Base-by-base conservation (phyloP, 2,797 vertebrate species). In the Megaceryle alcyon region DNA sequence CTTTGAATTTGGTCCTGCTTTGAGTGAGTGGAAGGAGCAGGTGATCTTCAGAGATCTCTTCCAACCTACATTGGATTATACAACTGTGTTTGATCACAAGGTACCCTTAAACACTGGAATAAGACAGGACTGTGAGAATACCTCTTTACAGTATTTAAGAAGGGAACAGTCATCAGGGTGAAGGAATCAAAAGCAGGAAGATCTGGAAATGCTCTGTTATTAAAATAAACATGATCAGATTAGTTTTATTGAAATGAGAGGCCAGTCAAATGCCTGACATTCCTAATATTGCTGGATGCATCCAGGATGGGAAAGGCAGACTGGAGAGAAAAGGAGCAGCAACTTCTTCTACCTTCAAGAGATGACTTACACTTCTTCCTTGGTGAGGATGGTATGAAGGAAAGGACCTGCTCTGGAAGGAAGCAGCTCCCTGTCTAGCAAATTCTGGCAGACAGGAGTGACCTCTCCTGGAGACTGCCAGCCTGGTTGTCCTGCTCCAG, bases 391-490 rank as follows among this genome's bases (percentile, higher is more conserved):
- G 35, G 35, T 35, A 35, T 35, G 35, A 35, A 35, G 35, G 35
- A 35, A 35, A 13, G 3, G 22, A 72, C n/a, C n/a, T 0, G 0
- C 28, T n/a, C 49, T 28, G 7, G 72, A 31, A 81, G 39, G 49
- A 44, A 25, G 64, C 37, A 39, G 35, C 64, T 69, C 54, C 39
- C 8, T 28, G 29, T 33, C 43, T 0, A 0, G 29, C 14, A 46
- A 64, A 35, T 69, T 91, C 59, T 43, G 54, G 78, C 56, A 89
- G 79, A 33, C 82, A 90, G 94, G 92, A 93, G 95, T 96, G 95
- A 95, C 96, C 96, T 93, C 95, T 96, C 94, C 96, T 95, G 94
- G 96, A 95, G 69, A 16, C 65, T 93, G 37, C 56, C 66, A 90
- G 66, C 44, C 69, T 0, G 0, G 61, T 81, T 59, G 35, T 16